Evolutionary conservation across 1,140 invertebrate genomes (phyloP), one percentile per base, ranked within the genome.

Genomic region (Odontomachus brunneus): DNA sequence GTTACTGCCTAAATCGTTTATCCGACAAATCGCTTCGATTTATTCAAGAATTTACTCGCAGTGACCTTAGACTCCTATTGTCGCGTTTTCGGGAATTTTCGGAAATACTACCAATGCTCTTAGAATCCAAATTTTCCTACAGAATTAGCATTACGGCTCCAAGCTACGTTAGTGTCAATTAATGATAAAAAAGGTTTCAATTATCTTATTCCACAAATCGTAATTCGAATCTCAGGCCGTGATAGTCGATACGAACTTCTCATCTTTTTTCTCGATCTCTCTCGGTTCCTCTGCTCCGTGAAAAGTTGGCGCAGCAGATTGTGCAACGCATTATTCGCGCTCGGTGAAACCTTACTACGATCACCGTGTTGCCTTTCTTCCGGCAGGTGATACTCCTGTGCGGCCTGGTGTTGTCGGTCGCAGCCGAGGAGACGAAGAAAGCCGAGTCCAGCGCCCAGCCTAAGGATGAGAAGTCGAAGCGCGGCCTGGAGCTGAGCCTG

Each of bases 401-500:
- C 83, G 87, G 91, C 71, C 86, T 93, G 67, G 72, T 91, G 66
- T 83, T 91, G 26, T 80, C 91, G 7, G 88, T 85, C 60, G 24
- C 82, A 24, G 91, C 92, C 22, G 89, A 89, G n/a, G 87, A 92
- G 17, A 55, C 83, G 12, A 87, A 92, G 62, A 84, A 87, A 9
- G 69, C 85, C 3, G 84, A 86, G 24, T 72, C 90, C n/a, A 83
- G 60, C 26, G 71, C 53, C 11, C 48, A 85, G 7, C 89, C 89
- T 11, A 89, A 89, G 24, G 85, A 89, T 12, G 86, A 91, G 24
- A 94, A 94, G 48, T 53, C 89, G 7, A 94, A 93, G 48, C 91
- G 93, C 0, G 93, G 93, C 24, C 66, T 93, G 69, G 92, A 93
- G 33, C 75, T 92, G 15, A 91, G 90, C 24, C 74, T 93, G 22